Evolutionary conservation across 2,888 invertebrate species (phyloP).

Genomic region (Notocelia uddmanniana): DNA sequence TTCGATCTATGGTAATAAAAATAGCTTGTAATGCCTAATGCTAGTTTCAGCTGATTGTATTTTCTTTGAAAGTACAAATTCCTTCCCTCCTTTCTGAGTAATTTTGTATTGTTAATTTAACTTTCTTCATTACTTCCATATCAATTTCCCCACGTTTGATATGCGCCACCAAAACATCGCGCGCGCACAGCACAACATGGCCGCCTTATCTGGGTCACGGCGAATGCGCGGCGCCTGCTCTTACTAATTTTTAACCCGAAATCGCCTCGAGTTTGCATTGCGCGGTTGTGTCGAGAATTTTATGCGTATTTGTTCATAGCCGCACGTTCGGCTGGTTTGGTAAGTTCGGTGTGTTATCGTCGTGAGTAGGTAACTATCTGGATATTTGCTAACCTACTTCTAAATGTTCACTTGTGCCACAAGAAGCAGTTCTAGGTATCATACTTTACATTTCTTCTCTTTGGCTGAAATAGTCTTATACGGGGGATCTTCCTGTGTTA

Average conservation of each 20-base stretch:
- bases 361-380: not conserved
- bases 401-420: not conserved
- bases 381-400: conserved; percentile 4
- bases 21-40: too few species aligned
- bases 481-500: not conserved
- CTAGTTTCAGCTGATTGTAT: too few species aligned
- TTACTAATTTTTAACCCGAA: conserved; percentile 49
- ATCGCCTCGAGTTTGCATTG: conserved; percentile 41
- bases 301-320: conserved; percentile 27
- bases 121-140: not conserved
- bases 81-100: not conserved
- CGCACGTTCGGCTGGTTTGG: conserved; percentile 17
- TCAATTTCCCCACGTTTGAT: conserved; percentile 47
- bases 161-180: conserved; percentile 49
- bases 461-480: not conserved
- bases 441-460: not conserved
- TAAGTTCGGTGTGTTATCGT: not conserved
- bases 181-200: conserved; percentile 53
- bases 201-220: conserved; percentile 54
- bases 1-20: too few species aligned
- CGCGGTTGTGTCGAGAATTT: conserved; percentile 27
- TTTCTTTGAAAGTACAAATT: too few species aligned
- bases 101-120: not conserved
- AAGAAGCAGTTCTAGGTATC: not conserved
- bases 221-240: conserved; percentile 46